Conservation (phyloP, 2,797 vertebrate species). For the Coilia nasus region DNA sequence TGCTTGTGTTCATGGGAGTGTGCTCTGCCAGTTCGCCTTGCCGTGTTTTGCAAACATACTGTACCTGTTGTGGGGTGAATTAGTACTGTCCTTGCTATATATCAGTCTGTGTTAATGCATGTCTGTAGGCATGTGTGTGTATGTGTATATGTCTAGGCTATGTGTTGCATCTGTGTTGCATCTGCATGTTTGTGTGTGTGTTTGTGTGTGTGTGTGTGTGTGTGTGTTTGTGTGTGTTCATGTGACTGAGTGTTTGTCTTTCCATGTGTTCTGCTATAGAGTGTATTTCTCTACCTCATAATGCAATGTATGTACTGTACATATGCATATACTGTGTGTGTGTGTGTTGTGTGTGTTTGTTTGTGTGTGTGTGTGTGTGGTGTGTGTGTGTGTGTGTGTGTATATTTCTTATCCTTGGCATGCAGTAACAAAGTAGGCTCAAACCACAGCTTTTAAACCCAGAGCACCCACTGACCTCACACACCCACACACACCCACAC, state of each 20-base stretch:
- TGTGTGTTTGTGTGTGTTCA: background rate
- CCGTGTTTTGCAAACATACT: constrained; percentile 5
- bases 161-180: background rate
- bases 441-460: background rate
- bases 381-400: background rate
- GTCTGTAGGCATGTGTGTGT: background rate
- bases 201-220: background rate
- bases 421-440: background rate
- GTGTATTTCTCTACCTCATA: background rate
- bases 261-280: background rate
- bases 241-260: background rate
- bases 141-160: background rate
- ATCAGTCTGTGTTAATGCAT: background rate
- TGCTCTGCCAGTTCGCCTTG: background rate
- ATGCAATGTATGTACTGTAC: background rate
- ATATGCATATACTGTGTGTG: too few relatives aligned
- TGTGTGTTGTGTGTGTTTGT: too few relatives aligned
- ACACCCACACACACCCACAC: background rate
- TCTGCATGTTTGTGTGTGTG: background rate
- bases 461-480: background rate
- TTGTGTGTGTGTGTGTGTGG: background rate
- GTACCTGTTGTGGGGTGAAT: background rate
- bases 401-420: background rate
- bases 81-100: background rate
- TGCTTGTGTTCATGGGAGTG: background rate